Conservation (phyloP, 2,113 vertebrate genomes). For the Telmatochromis sp. region DNA sequence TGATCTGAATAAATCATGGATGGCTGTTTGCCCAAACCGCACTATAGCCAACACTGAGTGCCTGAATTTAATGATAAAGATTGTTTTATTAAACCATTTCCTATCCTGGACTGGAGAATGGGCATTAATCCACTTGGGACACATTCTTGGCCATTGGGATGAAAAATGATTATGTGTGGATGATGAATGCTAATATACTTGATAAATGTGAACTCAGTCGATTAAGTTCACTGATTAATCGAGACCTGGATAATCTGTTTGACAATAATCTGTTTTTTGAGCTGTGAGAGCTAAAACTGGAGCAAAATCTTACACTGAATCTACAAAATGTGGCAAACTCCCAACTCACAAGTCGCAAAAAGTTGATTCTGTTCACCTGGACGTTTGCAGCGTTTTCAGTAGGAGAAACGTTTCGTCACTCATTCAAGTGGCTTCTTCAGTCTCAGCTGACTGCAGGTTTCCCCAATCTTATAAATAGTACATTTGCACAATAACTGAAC, state of each 20-base stretch:
- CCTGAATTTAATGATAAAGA: conserved; percentile 1
- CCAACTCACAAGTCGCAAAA: neutral
- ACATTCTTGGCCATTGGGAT: neutral
- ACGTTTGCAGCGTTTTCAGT: neutral
- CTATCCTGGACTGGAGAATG: neutral
- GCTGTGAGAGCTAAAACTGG: neutral
- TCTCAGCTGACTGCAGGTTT: neutral
- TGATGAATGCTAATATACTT: neutral
- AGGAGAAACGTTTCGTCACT: neutral
- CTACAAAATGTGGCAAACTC: neutral
- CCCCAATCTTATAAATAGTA: neutral
- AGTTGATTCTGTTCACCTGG: neutral
- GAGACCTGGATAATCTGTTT: neutral
- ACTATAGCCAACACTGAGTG: neutral
- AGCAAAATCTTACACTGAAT: neutral
- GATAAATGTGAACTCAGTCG: neutral
- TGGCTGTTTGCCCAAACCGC: conserved; percentile 2
- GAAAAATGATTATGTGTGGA: neutral
- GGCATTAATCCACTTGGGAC: neutral
- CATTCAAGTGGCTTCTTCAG: neutral
- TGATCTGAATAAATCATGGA: neutral
- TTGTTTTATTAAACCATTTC: neutral
- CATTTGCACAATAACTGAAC: neutral
- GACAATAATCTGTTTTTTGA: neutral
- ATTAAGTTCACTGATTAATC: neutral